Conservation (phyloP, 2,113 vertebrate genomes). For the Tragelaphus buxtoni region DNA sequence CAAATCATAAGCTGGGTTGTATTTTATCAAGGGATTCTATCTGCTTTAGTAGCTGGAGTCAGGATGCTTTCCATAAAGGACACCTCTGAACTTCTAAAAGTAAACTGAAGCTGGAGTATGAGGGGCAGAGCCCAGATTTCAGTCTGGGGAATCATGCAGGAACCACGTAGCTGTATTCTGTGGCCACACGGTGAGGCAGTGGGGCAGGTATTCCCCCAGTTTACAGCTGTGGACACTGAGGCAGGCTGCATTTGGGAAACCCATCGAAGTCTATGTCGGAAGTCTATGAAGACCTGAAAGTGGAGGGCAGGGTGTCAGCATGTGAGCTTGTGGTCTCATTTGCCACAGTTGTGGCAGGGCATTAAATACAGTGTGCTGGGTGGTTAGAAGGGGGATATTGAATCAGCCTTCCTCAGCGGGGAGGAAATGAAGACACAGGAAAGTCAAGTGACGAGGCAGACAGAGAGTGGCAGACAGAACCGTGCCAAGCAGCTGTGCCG, state of each 20-base stretch:
- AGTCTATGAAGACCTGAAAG: not conserved
- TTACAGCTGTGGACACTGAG: not conserved
- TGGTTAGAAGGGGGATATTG: not conserved
- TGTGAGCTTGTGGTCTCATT: not conserved
- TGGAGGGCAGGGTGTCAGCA: not conserved
- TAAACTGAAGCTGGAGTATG: not conserved
- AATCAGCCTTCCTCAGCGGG: not conserved
- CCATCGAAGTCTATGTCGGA: not conserved
- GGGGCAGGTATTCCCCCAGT: not conserved
- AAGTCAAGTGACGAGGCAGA: not conserved
- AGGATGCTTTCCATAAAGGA: not conserved
- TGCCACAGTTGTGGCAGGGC: not conserved
- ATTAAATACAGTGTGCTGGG: not conserved
- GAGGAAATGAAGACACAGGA: slow-evolving; percentile 2
- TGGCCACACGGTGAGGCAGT: not conserved
- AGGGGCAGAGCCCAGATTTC: not conserved
- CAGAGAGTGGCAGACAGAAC: not conserved
- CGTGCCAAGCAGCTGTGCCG: not conserved
- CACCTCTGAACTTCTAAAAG: not conserved
- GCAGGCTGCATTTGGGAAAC: not conserved
- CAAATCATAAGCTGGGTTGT: not conserved
- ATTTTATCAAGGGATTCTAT: not conserved
- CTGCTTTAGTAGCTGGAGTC: not conserved
- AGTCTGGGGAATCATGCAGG: not conserved
- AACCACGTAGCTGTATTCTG: not conserved